Evolutionary conservation across 2,888 invertebrate species (phyloP), one percentile per base, ranked within the genome.

Genomic region (Chloroclystis v-ata): DNA sequence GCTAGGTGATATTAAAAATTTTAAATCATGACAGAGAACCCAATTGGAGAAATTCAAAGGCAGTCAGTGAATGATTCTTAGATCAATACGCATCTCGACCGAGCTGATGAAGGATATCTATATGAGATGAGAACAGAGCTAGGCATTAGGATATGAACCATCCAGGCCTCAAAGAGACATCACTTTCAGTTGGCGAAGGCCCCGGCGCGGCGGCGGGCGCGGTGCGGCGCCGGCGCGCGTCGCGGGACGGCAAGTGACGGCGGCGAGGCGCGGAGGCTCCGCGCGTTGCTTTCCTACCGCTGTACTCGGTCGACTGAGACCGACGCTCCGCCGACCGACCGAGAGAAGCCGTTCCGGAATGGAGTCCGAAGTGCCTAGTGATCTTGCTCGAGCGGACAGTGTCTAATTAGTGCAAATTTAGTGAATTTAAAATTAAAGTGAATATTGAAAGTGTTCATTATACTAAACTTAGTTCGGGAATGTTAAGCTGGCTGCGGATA

Each of bases 241-340:
- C 92, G 56, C 91, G 92, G 78, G 92, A 92, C 85, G 92, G 90
- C 89, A 93, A 93, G 92, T 93, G 93, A 93, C 91, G 89, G 79
- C 81, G 86, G 90, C 88, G 82, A 72, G 83, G 80, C 81, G 82
- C 88, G 88, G 86, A 79, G 76, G 80, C 78, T 77, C 56, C 47
- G 56, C 62, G 52, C 57, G 53, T 49, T 40, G 44, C 52, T 46
- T 59, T 63, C 57, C 64, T 63, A 51, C 71, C 66, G 42, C 58
- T 60, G 43, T 59, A 37, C 59, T 57, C 60, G 45, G 43, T 61
- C 54, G 65, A 58, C 56, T 63, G 63, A 60, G n/a, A n/a, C n/a
- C n/a, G n/a, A n/a, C n/a, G n/a, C n/a, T 65, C 49, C 51, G 41
- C 37, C 50, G 16, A 35, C 35, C 16, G 13, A 0, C 37, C 37